Base-by-base conservation (phyloP, 35 echinoderm and acorn worm species). In the Apostichopus parvimensis region DNA sequence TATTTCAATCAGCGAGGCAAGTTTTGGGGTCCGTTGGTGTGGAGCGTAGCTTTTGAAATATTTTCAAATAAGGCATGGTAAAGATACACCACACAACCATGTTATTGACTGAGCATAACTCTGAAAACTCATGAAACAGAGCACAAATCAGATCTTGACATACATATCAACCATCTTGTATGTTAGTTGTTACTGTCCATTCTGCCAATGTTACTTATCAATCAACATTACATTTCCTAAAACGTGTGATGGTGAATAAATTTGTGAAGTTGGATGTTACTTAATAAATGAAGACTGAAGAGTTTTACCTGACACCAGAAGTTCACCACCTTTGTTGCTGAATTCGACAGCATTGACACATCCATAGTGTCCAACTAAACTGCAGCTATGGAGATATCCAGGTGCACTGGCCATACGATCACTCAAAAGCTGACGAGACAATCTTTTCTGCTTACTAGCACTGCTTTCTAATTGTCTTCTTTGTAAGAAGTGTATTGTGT, bases 321-420 rank as follows among this genome's bases (percentile, higher is more conserved):
- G 92, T 58, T 98, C 73, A 26, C 96, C 96, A n/a, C 96, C 96
- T 61, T 95, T 95, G 66, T 98, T 95, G 93, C 96, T 98, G 87
- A 98, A 98, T 90, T 98, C 96, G 53, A 98, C 95, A 8, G 96
- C 96, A 80, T 98, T 98, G 1, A 98, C 94, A 84, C 96, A 98
- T 25, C 96, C 96, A 80, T 87, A 98, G 61, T 98, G 96, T 20
- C 96, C 96, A 15, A 93, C 80, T 62, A 98, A 75, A 73, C 94
- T 92, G 15, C 45, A 81, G 57, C 91, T 94, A 77, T 92, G 92
- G 77, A 98, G 61, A 18, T 78, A 78, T 52, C 86, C 91, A 14
- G 86, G 71, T 87, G 81, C 34, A 73, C 8, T 73, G 54, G 79
- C 61, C 5, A 90, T 15, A 52, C 79, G 54, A 58, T 94, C 93